Conservation (phyloP, 2,797 vertebrate species). For the Lutjanus argentimaculatus region DNA sequence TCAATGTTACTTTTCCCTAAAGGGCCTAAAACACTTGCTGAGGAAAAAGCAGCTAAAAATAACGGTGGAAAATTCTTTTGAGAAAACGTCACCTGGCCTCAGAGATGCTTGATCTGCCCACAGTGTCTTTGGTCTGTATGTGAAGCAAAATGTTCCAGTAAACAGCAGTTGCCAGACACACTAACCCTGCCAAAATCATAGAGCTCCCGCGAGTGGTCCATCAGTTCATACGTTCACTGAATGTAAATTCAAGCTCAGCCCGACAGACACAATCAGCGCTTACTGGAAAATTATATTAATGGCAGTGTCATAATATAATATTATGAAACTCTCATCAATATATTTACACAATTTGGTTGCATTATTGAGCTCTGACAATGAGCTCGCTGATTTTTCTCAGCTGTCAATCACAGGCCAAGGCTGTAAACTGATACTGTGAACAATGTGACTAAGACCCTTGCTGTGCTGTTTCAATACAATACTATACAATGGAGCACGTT, state of each 20-base stretch:
- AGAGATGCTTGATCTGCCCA: slow-evolving; percentile 36
- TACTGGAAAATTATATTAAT: slow-evolving; percentile 75
- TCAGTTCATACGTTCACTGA: slow-evolving; percentile 68
- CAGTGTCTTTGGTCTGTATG: slow-evolving; percentile 40
- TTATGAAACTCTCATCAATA: slow-evolving; percentile 31
- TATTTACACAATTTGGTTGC: slow-evolving; percentile 74
- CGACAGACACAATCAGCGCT: slow-evolving; percentile 75
- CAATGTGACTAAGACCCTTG: slow-evolving; percentile 9
- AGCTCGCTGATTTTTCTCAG: slow-evolving; percentile 60
- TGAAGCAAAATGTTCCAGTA: slow-evolving; percentile 48
- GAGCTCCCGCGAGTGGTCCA: slow-evolving; percentile 56
- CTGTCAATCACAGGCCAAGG: slow-evolving; percentile 73
- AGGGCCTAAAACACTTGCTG: slow-evolving; percentile 26
- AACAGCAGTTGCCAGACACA: slow-evolving; percentile 70
- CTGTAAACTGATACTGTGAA: slow-evolving; percentile 51
- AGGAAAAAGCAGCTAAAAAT: slow-evolving; percentile 50
- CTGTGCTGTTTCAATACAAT: slow-evolving; percentile 13
- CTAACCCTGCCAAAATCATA: slow-evolving; percentile 63
- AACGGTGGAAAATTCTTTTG: slow-evolving; percentile 34
- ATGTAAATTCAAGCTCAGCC: slow-evolving; percentile 78
- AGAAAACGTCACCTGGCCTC: slow-evolving; percentile 50
- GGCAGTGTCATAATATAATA: slow-evolving; percentile 70
- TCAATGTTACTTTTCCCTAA: slow-evolving; percentile 30
- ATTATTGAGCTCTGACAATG: slow-evolving; percentile 69
- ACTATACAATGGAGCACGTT: slow-evolving; percentile 14